These are phyloP conservation scores for Linurgus olivaceus DNA, from an alignment of 2,797 vertebrate species.

Conservation along the genomic window DNA sequence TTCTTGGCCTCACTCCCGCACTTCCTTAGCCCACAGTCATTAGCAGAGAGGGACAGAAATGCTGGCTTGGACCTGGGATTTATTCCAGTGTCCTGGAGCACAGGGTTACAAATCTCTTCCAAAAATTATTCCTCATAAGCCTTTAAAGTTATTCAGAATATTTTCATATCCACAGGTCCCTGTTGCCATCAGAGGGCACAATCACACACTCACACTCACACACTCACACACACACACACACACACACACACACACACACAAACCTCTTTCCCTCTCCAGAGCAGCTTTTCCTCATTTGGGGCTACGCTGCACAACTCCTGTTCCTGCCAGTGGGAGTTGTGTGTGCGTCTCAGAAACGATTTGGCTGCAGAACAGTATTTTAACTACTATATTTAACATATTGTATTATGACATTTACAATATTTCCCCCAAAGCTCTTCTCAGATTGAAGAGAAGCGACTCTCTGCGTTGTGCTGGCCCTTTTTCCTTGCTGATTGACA, in stretches of 20 bases:
- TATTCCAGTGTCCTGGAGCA: background rate
- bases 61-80: background rate
- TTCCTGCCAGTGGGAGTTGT: slow-evolving; percentile 40
- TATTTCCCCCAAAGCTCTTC: slow-evolving; percentile 72
- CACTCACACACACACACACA: background rate
- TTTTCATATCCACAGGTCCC: background rate
- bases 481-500: slow-evolving; percentile 67
- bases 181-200: background rate
- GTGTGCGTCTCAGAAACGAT: slow-evolving; percentile 21
- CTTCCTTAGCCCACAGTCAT: background rate
- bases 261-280: background rate
- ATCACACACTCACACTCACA: background rate
- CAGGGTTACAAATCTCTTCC: background rate
- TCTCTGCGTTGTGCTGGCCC: slow-evolving; percentile 59
- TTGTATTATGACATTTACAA: slow-evolving; percentile 74
- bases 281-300: background rate
- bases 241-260: background rate
- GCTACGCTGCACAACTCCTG: background rate
- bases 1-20: background rate
- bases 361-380: slow-evolving; percentile 66
- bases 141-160: background rate
- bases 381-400: slow-evolving; percentile 71
- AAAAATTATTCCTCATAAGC: background rate
- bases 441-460: slow-evolving; percentile 55
- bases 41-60: background rate